Evolutionary conservation across 2,113 vertebrate species (phyloP).

Genomic region (Bucco capensis): DNA sequence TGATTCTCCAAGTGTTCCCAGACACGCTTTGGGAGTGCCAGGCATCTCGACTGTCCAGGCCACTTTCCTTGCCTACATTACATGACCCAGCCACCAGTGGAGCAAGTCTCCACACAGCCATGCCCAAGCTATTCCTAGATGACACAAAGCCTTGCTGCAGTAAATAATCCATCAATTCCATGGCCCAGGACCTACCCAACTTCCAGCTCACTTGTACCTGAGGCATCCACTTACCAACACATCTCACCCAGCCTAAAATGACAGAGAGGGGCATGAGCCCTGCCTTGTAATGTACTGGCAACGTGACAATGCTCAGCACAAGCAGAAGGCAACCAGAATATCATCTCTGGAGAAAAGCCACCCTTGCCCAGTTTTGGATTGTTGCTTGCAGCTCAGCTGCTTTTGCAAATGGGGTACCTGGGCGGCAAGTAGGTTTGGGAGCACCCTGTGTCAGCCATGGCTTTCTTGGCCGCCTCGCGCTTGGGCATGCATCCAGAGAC

Average conservation of each 20-base stretch:
- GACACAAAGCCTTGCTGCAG: neutral
- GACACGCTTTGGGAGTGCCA: neutral
- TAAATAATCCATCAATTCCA: neutral
- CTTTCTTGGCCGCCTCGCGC: rapidly evolving
- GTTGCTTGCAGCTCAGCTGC: neutral
- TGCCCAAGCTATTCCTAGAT: neutral
- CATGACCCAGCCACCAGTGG: neutral
- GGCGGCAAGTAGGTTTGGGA: rapidly evolving
- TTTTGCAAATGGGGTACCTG: neutral
- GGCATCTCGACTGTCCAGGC: neutral
- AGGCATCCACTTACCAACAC: neutral
- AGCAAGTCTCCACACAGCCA: neutral
- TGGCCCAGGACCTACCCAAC: rapidly evolving
- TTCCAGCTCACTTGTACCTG: neutral
- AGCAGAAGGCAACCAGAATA: neutral
- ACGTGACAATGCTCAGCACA: rapidly evolving
- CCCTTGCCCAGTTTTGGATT: neutral
- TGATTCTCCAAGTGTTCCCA: neutral
- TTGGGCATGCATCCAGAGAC: neutral
- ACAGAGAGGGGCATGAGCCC: neutral
- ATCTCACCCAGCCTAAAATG: rapidly evolving
- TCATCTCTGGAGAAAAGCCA: neutral
- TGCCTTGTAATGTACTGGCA: rapidly evolving
- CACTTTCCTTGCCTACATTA: rapidly evolving
- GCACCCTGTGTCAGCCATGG: neutral